These are phyloP conservation scores for Tiphia femorata DNA, from an alignment of 2,888 invertebrate genomes.

Conservation along the genomic window DNA sequence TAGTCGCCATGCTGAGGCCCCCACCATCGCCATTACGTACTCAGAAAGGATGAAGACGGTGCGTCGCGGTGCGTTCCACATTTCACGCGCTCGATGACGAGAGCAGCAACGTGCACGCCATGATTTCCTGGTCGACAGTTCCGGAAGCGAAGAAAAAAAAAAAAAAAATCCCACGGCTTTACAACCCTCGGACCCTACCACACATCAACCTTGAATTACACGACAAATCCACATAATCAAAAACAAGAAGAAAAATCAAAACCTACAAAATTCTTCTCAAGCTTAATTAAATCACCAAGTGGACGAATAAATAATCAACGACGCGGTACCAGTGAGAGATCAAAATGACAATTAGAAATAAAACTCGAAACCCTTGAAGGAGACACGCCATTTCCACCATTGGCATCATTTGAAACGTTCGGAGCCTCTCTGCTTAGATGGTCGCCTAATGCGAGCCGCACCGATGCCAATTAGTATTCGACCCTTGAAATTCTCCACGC, in stretches of 20 bases:
- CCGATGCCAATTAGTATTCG: slow-evolving; percentile 61
- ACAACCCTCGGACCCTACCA: slow-evolving; percentile 3
- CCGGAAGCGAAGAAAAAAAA: slow-evolving; percentile 57
- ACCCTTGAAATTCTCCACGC: slow-evolving; percentile 15
- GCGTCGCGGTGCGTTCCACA: slow-evolving; percentile 4
- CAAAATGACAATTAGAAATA: too few species aligned
- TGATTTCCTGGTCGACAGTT: slow-evolving; percentile 59
- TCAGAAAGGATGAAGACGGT: slow-evolving; percentile 3
- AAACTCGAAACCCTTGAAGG: too few species aligned
- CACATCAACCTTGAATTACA: too few species aligned
- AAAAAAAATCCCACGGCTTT: not conserved
- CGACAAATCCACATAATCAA: too few species aligned
- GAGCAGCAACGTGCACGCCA: slow-evolving; percentile 35
- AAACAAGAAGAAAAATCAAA: too few species aligned
- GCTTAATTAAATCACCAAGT: too few species aligned
- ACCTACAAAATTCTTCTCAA: not conserved
- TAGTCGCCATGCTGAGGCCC: too few species aligned
- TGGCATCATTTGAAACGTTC: too few species aligned
- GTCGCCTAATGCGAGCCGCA: slow-evolving; percentile 59
- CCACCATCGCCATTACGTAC: too few species aligned
- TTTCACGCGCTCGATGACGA: slow-evolving; percentile 7
- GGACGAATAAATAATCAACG: too few species aligned
- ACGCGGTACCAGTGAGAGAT: too few species aligned
- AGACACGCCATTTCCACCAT: too few species aligned
- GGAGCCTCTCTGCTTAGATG: slow-evolving; percentile 51